A percentile compares a stretch with the other conserved stretches of the same genome.
These are phyloP conservation scores for Sebastes hopkinsi DNA, from an alignment of 2,797 vertebrate species.

Conservation along the genomic window DNA sequence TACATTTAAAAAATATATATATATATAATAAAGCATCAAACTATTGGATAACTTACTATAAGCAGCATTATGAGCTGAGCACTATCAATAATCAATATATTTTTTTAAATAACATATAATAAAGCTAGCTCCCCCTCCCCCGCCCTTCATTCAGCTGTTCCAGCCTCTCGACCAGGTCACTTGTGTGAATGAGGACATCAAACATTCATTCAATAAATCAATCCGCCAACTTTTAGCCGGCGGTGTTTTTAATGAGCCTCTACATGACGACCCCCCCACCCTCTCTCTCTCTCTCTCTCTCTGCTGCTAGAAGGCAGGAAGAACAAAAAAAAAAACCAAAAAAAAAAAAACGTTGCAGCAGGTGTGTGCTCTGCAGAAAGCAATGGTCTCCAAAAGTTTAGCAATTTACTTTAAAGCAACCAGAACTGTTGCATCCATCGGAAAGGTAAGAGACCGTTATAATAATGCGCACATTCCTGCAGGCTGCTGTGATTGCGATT, in stretches of 20 bases:
- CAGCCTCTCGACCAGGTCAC: constrained; percentile 44
- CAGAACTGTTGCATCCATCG: constrained; percentile 61
- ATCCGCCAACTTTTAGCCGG: constrained; percentile 70
- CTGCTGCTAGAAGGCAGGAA: constrained; percentile 10
- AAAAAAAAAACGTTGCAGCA: constrained; percentile 55
- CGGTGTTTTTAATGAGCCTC: constrained; percentile 75
- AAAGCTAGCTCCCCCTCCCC: neutral
- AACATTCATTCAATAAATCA: constrained; percentile 78
- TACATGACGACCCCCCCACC: constrained; percentile 50
- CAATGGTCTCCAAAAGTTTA: constrained; percentile 33
- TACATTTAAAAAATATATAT: no score
- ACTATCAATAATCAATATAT: constrained; percentile 63
- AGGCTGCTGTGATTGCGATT: constrained; percentile 5
- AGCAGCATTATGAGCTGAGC: neutral
- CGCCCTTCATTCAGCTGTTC: constrained; percentile 15
- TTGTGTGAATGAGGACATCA: constrained; percentile 66
- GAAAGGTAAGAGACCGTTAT: constrained; percentile 60
- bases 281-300: neutral
- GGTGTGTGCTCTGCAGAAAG: constrained; percentile 70
- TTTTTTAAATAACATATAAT: neutral
- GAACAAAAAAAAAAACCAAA: neutral
- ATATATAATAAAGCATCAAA: no score
- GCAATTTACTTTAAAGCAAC: constrained; percentile 42
- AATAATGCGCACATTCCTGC: constrained; percentile 16
- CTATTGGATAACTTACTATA: no score